phyloP scores from a whole-genome alignment of 2,888 invertebrate species.

The Periphyllus acericola region DNA sequence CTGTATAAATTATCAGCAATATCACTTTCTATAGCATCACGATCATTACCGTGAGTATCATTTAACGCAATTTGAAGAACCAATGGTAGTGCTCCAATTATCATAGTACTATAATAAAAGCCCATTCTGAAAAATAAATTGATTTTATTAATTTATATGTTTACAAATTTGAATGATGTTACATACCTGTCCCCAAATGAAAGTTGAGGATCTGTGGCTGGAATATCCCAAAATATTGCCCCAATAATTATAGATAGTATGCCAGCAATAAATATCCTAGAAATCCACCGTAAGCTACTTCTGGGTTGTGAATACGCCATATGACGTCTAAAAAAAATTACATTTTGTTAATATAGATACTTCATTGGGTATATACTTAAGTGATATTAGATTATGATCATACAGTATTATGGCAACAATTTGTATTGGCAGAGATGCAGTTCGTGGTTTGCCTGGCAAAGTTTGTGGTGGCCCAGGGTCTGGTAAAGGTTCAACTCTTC shows the following conservation, averaged over 20 bases:
- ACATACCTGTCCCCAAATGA: conserved; percentile 65
- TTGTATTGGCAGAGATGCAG: conserved; percentile 77
- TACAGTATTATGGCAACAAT: conserved; percentile 76
- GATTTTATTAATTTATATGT: not conserved
- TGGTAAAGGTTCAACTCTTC: conserved; percentile 73
- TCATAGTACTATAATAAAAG: conserved; percentile 86
- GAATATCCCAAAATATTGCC: conserved; percentile 89
- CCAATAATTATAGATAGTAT: conserved; percentile 85
- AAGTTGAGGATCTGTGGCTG: conserved; percentile 77
- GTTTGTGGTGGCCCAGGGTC: conserved; percentile 84
- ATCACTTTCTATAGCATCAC: conserved; percentile 79
- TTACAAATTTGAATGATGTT: not conserved
- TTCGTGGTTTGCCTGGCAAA: conserved; percentile 75
- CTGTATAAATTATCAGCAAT: conserved; percentile 84
- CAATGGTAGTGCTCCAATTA: conserved; percentile 82
- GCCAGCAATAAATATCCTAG: conserved; percentile 81
- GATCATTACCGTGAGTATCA: conserved; percentile 68
- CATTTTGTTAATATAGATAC: conserved; percentile 27
- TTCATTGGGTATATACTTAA: conserved; percentile 17
- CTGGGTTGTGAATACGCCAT: conserved; percentile 85
- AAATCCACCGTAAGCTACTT: conserved; percentile 82
- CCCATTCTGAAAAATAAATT: conserved; percentile 72
- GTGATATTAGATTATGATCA: conserved; percentile 65
- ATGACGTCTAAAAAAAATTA: conserved; percentile 66
- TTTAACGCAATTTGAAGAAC: conserved; percentile 74